A percentile compares a stretch with the other conserved stretches of the same genome.
These are phyloP conservation scores for Pinctada fucata DNA, from an alignment of 2,888 invertebrate species.

Conservation along the genomic window DNA sequence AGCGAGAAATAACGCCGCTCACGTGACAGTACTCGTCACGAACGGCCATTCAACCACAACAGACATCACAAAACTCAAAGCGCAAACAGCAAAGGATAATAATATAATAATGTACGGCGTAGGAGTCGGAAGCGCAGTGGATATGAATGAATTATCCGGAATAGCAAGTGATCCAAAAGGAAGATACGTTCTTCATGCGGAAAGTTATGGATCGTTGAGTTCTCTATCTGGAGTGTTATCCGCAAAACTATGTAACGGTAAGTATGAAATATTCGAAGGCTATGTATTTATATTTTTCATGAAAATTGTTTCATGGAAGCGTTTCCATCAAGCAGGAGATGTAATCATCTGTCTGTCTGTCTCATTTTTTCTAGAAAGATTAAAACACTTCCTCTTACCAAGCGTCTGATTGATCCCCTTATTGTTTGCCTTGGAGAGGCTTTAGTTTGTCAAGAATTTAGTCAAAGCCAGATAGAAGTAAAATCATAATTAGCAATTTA, in stretches of 20 bases:
- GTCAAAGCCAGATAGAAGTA: no score
- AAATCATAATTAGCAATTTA: no score
- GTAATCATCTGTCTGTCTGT: not conserved
- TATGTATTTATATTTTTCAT: no score
- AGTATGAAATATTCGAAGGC: not conserved
- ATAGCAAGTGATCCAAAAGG: constrained; percentile 59
- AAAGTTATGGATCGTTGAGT: constrained; percentile 54
- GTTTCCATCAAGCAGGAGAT: not conserved
- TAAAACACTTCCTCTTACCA: not conserved
- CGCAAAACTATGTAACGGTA: constrained; percentile 60
- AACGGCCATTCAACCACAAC: constrained; percentile 56
- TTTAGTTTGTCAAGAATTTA: no score
- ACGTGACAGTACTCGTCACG: constrained; percentile 58
- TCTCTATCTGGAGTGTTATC: constrained; percentile 49
- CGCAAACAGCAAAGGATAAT: constrained; percentile 59
- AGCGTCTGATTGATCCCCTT: not conserved
- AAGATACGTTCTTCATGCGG: constrained; percentile 52
- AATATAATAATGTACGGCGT: constrained; percentile 56
- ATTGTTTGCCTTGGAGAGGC: not conserved
- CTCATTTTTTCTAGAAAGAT: no score
- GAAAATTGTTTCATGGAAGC: no score
- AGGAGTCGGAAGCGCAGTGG: constrained; percentile 53
- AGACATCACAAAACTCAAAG: constrained; percentile 58
- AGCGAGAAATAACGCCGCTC: constrained; percentile 56
- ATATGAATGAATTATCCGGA: constrained; percentile 55